These are phyloP conservation scores for Emydocephalus ijimae DNA, from an alignment of 2,113 vertebrate species.

Conservation along the genomic window DNA sequence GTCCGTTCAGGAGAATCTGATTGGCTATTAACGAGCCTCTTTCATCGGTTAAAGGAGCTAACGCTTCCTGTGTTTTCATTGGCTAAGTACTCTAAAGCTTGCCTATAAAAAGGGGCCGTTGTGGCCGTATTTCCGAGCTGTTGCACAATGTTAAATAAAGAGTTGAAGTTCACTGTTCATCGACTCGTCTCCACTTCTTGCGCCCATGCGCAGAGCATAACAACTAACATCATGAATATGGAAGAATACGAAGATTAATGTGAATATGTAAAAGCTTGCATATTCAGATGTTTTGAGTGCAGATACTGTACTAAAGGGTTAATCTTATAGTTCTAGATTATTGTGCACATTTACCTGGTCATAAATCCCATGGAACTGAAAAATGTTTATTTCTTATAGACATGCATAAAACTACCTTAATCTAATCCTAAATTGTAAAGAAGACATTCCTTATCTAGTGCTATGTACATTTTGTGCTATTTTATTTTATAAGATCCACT, in stretches of 20 bases:
- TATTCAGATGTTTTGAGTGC: background rate
- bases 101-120: too few relatives aligned
- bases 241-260: background rate
- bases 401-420: background rate
- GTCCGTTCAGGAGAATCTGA: too few relatives aligned
- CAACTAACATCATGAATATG: background rate
- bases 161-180: too few relatives aligned
- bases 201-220: too few relatives aligned
- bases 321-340: background rate
- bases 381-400: background rate
- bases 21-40: too few relatives aligned
- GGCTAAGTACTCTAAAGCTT: too few relatives aligned
- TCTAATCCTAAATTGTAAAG: background rate
- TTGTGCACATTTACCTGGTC: background rate
- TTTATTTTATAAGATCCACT: background rate
- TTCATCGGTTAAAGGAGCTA: too few relatives aligned
- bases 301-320: background rate
- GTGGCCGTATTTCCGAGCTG: too few relatives aligned
- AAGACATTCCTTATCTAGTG: background rate
- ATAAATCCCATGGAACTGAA: background rate
- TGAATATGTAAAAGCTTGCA: background rate
- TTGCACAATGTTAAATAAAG: too few relatives aligned
- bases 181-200: too few relatives aligned
- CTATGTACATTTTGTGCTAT: background rate
- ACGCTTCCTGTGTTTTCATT: too few relatives aligned